These are phyloP conservation scores for Gymnopithys bicolor DNA, from an alignment of 2,797 vertebrate species.

Conservation along the genomic window DNA sequence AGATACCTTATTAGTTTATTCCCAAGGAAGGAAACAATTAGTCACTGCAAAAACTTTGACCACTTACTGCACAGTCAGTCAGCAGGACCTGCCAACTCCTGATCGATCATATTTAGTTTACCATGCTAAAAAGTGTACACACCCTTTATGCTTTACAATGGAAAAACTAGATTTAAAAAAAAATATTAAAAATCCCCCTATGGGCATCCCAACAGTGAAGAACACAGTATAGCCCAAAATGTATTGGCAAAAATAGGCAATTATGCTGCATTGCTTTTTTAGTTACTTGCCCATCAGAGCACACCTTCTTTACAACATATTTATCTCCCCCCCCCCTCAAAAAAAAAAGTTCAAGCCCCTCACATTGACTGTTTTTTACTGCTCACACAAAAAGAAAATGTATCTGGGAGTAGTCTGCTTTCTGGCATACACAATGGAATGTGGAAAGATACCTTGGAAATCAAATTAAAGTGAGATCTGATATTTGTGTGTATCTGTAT, in stretches of 20 bases:
- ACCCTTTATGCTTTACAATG: neutral
- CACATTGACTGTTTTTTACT: neutral
- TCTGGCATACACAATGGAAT: neutral
- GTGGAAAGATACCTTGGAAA: neutral
- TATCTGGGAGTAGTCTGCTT: neutral
- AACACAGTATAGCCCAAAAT: neutral
- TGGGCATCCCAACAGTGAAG: neutral
- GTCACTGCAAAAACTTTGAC: neutral
- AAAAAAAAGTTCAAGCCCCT: neutral
- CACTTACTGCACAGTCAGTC: neutral
- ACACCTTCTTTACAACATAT: neutral
- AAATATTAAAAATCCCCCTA: neutral
- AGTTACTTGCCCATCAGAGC: neutral
- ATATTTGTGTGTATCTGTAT: neutral
- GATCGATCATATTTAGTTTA: neutral
- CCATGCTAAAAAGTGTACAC: neutral
- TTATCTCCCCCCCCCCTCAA: fast-evolving
- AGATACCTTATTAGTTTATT: neutral
- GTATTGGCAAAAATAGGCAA: neutral
- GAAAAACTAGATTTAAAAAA: neutral
- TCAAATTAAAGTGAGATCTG: neutral
- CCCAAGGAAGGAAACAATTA: neutral
- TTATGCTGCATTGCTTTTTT: neutral
- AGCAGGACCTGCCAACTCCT: neutral
- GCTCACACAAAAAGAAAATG: neutral